Percentiles rank a stretch among this genome's conserved stretches.
Evolutionary conservation across 2,113 vertebrate species (phyloP).

Genomic region (Hypomesus transpacificus): DNA sequence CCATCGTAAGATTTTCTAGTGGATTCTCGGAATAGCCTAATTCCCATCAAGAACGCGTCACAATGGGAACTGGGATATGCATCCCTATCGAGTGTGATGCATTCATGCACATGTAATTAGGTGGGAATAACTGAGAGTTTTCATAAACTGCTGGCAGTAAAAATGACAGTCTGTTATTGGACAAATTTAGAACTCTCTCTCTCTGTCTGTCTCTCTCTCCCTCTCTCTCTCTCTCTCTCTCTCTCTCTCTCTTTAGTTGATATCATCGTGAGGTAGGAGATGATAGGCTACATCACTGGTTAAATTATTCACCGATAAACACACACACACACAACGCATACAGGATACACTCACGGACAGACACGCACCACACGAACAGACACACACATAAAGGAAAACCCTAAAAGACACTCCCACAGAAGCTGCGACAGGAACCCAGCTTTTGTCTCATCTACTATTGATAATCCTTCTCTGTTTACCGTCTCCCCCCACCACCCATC

Average conservation of each 20-base stretch:
- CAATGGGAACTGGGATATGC: constrained; percentile 18
- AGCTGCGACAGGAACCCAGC: background rate
- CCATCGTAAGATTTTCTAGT: constrained; percentile 5
- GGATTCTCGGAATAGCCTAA: constrained; percentile 24
- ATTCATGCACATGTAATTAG: constrained; percentile 21
- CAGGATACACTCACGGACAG: too few species aligned
- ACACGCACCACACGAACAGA: too few species aligned
- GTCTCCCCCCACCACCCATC: background rate
- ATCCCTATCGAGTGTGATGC: constrained; percentile 1
- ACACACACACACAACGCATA: background rate
- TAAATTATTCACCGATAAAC: background rate
- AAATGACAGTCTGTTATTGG: constrained; percentile 12
- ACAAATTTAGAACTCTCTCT: constrained; percentile 8
- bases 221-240: too few species aligned
- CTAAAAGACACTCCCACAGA: background rate
- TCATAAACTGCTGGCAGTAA: constrained; percentile 21
- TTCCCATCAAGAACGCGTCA: constrained; percentile 24
- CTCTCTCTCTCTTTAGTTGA: too few species aligned
- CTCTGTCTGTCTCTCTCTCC: too few species aligned
- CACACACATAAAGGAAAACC: background rate
- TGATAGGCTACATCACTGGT: background rate
- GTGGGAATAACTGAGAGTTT: constrained; percentile 18
- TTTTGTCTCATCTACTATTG: background rate
- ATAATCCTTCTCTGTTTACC: background rate
- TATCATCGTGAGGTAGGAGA: too few species aligned